Evolutionary conservation across 2,888 invertebrate genomes (phyloP).

Genomic region (Drosophila trichaetosa): DNA sequence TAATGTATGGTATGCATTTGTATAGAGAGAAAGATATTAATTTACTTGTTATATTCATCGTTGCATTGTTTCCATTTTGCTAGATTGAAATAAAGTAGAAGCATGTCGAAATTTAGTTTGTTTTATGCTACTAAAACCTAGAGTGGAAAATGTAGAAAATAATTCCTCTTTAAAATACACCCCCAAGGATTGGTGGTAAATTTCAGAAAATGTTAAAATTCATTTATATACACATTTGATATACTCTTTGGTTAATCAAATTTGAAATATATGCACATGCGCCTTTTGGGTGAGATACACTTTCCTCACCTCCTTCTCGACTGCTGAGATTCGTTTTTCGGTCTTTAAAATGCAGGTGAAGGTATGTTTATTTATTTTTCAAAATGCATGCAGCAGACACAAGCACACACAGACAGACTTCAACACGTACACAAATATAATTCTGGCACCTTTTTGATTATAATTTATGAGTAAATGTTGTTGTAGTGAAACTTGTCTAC

Average conservation of each 20-base stretch:
- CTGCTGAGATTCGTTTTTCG: slow-evolving; percentile 34
- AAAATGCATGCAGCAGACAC: slow-evolving; percentile 20
- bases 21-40: background rate
- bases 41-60: background rate
- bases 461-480: slow-evolving; percentile 78
- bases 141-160: background rate
- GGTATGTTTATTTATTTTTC: slow-evolving; percentile 67
- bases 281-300: background rate
- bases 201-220: background rate
- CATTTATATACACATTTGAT: background rate
- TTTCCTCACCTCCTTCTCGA: background rate
- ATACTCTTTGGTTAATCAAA: background rate
- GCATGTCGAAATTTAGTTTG: background rate
- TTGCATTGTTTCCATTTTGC: background rate
- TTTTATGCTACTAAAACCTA: background rate
- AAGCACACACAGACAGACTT: slow-evolving; percentile 21
- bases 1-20: background rate
- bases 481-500: slow-evolving; percentile 68
- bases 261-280: background rate
- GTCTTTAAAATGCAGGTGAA: slow-evolving; percentile 60
- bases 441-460: slow-evolving; percentile 80
- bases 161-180: background rate
- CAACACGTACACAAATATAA: slow-evolving; percentile 31
- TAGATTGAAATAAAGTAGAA: background rate
- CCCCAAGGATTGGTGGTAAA: background rate